Evolutionary conservation across 2,113 vertebrate genomes (phyloP).

Genomic region (Xiphophorus maculatus): DNA sequence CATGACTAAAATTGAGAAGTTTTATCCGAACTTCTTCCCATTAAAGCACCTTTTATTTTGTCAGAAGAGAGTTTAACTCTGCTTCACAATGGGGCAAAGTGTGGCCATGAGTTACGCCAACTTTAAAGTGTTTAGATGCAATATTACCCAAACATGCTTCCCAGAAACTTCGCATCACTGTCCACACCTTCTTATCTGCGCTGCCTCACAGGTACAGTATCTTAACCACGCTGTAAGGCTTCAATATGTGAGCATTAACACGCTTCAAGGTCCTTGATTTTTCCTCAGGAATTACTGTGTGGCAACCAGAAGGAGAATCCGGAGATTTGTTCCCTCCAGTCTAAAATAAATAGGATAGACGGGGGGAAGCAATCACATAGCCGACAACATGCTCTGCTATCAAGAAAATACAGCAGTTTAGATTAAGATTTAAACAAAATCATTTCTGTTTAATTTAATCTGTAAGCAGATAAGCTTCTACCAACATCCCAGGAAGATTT

Average conservation of each 20-base stretch:
- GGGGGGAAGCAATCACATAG: slow-evolving; percentile 77
- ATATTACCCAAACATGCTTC: slow-evolving; percentile 70
- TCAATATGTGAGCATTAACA: slow-evolving; percentile 83
- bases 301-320: slow-evolving; percentile 70
- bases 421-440: slow-evolving; percentile 76
- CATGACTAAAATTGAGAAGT: neutral
- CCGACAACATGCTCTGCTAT: slow-evolving; percentile 75
- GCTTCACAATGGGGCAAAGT: slow-evolving; percentile 54
- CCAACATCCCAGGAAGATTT: slow-evolving; percentile 55
- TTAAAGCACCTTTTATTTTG: neutral
- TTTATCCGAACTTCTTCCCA: neutral
- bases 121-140: slow-evolving; percentile 67
- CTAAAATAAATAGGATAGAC: slow-evolving; percentile 80
- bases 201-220: slow-evolving; percentile 76
- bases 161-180: slow-evolving; percentile 74
- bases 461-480: slow-evolving; percentile 71
- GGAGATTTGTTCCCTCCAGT: slow-evolving; percentile 79
- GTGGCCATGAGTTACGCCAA: slow-evolving; percentile 49
- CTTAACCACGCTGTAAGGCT: slow-evolving; percentile 79
- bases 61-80: slow-evolving; percentile 29
- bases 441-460: slow-evolving; percentile 75
- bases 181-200: slow-evolving; percentile 76
- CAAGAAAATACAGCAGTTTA: slow-evolving; percentile 80
- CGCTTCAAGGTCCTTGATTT: slow-evolving; percentile 82
- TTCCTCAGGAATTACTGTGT: slow-evolving; percentile 78